phyloP scores from a whole-genome alignment of 2,113 vertebrate species.

The Vicugna pacos region DNA sequence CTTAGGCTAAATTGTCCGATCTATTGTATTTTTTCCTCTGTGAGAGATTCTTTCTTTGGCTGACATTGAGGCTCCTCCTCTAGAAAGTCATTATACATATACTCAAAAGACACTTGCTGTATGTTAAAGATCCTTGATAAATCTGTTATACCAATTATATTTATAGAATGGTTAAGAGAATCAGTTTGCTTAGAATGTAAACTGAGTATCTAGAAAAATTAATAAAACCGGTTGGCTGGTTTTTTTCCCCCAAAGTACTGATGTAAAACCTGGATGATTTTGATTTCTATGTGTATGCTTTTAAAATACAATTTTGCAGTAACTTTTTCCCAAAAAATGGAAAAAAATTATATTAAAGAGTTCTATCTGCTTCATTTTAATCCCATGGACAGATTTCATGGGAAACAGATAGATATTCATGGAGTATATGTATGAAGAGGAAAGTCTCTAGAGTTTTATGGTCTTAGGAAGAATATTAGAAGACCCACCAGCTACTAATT shows the following conservation, averaged over 20 bases:
- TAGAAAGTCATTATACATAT: constrained; percentile 36
- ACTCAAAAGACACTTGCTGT: not conserved
- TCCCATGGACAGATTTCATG: not conserved
- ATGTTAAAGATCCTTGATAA: not conserved
- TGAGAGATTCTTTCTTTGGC: constrained; percentile 51
- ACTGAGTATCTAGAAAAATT: constrained; percentile 37
- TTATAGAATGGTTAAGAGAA: constrained; percentile 10
- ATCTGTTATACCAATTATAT: constrained; percentile 20
- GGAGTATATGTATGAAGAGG: not conserved
- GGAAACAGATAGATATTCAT: not conserved
- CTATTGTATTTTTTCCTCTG: constrained; percentile 65
- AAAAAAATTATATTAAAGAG: not conserved
- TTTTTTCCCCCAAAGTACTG: not conserved
- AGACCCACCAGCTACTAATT: not conserved
- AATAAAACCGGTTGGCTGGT: not conserved
- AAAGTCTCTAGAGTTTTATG: not conserved
- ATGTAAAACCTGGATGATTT: constrained; percentile 11
- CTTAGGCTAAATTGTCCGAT: constrained; percentile 71
- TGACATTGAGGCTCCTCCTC: constrained; percentile 49
- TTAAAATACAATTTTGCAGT: not conserved
- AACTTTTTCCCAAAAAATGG: constrained; percentile 15
- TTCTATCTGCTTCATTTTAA: not conserved
- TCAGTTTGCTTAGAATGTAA: constrained; percentile 54
- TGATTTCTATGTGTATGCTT: constrained; percentile 7
- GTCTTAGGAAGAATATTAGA: not conserved